A percentile compares a stretch with the other conserved stretches of the same genome.
These are phyloP conservation scores for Aleiodes alternator DNA, from an alignment of 2,888 invertebrate genomes.

Conservation along the genomic window DNA sequence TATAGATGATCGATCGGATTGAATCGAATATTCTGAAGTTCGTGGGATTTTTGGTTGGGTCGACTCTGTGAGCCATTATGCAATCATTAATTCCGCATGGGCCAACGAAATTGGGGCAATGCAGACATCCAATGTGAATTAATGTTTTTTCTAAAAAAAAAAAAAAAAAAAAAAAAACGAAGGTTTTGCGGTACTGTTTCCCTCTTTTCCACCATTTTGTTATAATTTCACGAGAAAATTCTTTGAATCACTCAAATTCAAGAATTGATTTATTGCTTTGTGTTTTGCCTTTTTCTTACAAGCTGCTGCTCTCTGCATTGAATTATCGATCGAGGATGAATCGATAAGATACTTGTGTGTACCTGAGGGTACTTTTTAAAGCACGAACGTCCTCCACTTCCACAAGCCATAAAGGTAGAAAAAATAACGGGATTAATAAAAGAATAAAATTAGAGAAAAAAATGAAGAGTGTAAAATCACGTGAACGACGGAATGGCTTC, in stretches of 20 bases:
- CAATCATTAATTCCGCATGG: constrained; percentile 17
- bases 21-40: background rate
- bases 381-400: constrained; percentile 21
- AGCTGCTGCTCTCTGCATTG: no score
- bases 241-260: no score
- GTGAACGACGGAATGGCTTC: constrained; percentile 12
- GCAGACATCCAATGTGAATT: constrained; percentile 22
- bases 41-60: no score
- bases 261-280: constrained; percentile 13
- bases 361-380: constrained; percentile 14
- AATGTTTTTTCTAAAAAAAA: constrained; percentile 11
- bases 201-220: background rate
- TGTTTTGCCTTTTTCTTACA: background rate
- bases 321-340: constrained; percentile 23
- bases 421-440: background rate
- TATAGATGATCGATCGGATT: constrained; percentile 26
- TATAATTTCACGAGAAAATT: constrained; percentile 5
- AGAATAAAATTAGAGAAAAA: background rate
- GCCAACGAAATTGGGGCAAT: constrained; percentile 14
- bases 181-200: background rate
- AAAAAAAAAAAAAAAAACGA: background rate
- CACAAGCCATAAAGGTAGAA: no score
- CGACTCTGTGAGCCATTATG: background rate
- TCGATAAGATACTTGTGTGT: constrained; percentile 7
- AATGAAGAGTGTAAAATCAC: constrained; percentile 32